Conservation (phyloP, 2,113 vertebrate genomes). For the Dendrocopos noguchii region DNA sequence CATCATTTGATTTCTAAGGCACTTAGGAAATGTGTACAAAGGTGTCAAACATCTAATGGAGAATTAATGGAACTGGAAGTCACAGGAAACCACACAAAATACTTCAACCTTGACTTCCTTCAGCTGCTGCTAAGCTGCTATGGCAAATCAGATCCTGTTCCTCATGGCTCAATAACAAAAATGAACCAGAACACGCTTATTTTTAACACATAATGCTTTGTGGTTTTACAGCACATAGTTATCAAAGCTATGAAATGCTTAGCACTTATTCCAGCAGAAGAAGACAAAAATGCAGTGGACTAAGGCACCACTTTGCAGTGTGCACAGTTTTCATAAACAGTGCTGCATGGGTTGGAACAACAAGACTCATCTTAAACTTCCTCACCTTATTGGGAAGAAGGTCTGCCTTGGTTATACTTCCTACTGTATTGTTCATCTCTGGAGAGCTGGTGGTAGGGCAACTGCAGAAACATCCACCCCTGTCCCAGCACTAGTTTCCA, state of each 20-base stretch:
- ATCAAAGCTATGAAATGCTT: not conserved
- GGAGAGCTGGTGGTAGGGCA: not conserved
- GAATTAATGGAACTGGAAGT: not conserved
- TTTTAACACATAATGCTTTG: not conserved
- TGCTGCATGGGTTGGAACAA: not conserved
- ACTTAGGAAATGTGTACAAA: not conserved
- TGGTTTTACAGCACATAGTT: not conserved
- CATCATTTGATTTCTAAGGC: not conserved
- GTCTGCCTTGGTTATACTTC: not conserved
- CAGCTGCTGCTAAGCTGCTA: not conserved
- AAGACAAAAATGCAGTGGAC: not conserved
- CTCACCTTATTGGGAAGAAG: not conserved
- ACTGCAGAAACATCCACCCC: not conserved
- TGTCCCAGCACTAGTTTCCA: not conserved
- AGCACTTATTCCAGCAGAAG: not conserved
- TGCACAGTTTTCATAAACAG: not conserved
- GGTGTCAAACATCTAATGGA: not conserved
- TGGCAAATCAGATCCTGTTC: not conserved
- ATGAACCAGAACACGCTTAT: not conserved
- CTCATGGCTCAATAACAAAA: not conserved
- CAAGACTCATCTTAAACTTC: not conserved
- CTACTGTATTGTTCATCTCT: not conserved
- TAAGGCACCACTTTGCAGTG: not conserved
- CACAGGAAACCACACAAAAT: not conserved
- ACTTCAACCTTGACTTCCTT: not conserved